A percentile compares a stretch with the other conserved stretches of the same genome.
These are phyloP conservation scores for Cistogaster globosa DNA, from an alignment of 2,888 invertebrate genomes.

Conservation along the genomic window DNA sequence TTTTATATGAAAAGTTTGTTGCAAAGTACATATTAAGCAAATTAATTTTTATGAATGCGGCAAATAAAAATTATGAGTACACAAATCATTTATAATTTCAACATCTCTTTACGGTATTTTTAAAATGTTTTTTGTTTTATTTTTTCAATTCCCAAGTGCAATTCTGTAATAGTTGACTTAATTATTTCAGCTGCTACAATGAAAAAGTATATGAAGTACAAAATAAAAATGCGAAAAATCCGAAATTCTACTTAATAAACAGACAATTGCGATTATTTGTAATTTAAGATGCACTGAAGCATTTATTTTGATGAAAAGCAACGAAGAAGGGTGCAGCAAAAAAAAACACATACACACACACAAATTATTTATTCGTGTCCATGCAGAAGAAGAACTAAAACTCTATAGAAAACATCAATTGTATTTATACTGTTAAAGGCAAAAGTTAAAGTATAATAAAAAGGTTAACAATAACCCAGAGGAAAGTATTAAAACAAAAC, in stretches of 20 bases:
- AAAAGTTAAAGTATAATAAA: conserved; percentile 69
- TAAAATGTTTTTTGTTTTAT: neutral
- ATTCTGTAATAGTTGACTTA: conserved; percentile 73
- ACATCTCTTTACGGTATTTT: conserved; percentile 68
- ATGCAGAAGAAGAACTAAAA: conserved; percentile 16
- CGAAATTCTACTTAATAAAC: conserved; percentile 53
- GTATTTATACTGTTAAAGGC: conserved; percentile 65
- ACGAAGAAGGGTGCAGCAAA: conserved; percentile 62
- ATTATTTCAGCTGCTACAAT: conserved; percentile 81
- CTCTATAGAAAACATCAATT: conserved; percentile 59
- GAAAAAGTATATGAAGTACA: conserved; percentile 42
- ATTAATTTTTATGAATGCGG: too few species aligned
- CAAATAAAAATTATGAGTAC: too few species aligned
- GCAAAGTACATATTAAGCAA: too few species aligned
- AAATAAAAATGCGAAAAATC: conserved; percentile 47
- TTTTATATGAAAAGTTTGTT: too few species aligned
- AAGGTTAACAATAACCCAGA: conserved; percentile 65
- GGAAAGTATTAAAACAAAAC: conserved; percentile 20
- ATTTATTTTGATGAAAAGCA: conserved; percentile 74
- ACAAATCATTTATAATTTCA: conserved; percentile 6
- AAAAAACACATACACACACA: conserved; percentile 22
- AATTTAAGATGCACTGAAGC: conserved; percentile 82
- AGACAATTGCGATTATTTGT: conserved; percentile 80
- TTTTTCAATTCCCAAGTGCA: conserved; percentile 28
- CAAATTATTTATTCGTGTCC: conserved; percentile 28